Conservation (phyloP, 35 echinoderm and acorn worm genomes). For the Strongylocentrotus purpuratus region DNA sequence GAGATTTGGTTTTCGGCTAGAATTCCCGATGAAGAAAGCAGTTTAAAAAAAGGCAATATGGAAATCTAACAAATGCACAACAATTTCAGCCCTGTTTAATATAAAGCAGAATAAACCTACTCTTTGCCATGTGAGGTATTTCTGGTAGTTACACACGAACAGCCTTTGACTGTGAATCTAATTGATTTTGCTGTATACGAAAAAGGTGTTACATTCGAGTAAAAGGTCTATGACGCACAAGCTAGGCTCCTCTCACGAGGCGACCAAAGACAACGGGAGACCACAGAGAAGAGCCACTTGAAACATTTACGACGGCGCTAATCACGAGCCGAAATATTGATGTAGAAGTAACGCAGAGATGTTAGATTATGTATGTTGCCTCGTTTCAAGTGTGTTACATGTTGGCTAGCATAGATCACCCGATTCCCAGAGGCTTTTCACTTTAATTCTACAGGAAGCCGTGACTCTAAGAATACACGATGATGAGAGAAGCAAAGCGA, state of each 20-base stretch:
- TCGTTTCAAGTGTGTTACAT: slow-evolving; percentile 1
- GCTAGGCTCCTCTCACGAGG: not conserved
- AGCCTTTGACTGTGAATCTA: too few relatives aligned
- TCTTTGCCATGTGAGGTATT: too few relatives aligned
- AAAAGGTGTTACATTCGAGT: not conserved
- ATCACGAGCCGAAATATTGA: slow-evolving; percentile 10
- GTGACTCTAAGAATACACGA: not conserved
- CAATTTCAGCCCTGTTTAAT: too few relatives aligned
- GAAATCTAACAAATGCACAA: too few relatives aligned
- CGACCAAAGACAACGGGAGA: not conserved
- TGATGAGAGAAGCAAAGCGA: not conserved
- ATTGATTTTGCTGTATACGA: too few relatives aligned
- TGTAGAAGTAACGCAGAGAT: not conserved
- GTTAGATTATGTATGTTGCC: slow-evolving; percentile 4
- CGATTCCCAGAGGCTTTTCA: not conserved
- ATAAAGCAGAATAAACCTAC: too few relatives aligned
- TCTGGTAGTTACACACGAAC: too few relatives aligned
- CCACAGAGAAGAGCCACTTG: not conserved
- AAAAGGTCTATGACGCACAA: not conserved
- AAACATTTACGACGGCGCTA: not conserved
- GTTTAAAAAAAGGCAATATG: too few relatives aligned
- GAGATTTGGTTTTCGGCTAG: too few relatives aligned
- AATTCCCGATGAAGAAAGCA: too few relatives aligned
- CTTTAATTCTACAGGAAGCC: not conserved
- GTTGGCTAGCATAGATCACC: not conserved